A percentile compares a stretch with the other conserved stretches of the same genome.
phyloP scores from a whole-genome alignment of 2,888 invertebrate genomes.

The Drosophila mercatorum region DNA sequence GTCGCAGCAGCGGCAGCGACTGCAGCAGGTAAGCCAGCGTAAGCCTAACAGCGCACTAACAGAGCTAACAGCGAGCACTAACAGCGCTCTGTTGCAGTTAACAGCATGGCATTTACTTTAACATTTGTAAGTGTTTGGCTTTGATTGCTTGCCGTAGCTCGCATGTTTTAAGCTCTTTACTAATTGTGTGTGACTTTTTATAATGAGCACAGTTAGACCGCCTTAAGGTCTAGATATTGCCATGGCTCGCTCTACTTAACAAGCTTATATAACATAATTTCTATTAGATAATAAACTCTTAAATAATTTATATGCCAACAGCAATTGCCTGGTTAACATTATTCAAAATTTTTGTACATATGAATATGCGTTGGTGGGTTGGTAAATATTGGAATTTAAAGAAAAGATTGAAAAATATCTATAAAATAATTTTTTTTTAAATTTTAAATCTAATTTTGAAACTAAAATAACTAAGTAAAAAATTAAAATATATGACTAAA shows the following conservation, averaged over 20 bases:
- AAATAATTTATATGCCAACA: not conserved
- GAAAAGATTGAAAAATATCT: not conserved
- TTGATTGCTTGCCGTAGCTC: not conserved
- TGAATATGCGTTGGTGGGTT: not conserved
- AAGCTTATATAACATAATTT: not conserved
- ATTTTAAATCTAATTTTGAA: no score
- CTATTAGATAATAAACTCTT: not conserved
- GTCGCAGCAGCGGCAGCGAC: not conserved
- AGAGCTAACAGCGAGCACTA: not conserved
- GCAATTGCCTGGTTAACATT: not conserved
- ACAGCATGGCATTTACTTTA: conserved; percentile 1
- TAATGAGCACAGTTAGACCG: not conserved
- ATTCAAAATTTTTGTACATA: not conserved
- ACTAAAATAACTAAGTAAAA: no score
- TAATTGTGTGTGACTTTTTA: not conserved
- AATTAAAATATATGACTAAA: no score
- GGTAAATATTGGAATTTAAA: no score
- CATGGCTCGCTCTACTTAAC: not conserved
- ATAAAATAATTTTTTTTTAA: not conserved
- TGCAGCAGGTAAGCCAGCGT: conserved; percentile 25
- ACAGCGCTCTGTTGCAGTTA: conserved; percentile 6
- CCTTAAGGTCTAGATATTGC: not conserved
- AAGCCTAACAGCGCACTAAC: conserved; percentile 4
- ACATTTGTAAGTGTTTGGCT: not conserved
- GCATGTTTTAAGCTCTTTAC: not conserved